These are phyloP conservation scores for Chromoteleia sp. DNA, from an alignment of 2,888 invertebrate species.

Conservation along the genomic window DNA sequence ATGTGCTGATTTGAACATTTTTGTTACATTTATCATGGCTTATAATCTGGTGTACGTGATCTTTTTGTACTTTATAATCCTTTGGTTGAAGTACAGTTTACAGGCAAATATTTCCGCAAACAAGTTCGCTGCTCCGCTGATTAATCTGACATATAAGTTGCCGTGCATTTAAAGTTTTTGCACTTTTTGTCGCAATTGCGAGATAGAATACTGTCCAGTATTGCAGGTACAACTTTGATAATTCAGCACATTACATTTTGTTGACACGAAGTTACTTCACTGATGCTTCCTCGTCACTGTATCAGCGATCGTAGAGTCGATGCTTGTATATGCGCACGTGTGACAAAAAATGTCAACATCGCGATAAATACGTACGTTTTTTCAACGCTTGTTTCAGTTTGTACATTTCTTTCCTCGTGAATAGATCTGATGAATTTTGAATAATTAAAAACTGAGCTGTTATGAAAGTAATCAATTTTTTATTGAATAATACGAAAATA, in stretches of 20 bases:
- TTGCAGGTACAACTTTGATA: slow-evolving; percentile 46
- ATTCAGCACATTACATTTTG: slow-evolving; percentile 46
- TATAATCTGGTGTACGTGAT: slow-evolving; percentile 17
- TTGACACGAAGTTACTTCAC: slow-evolving; percentile 27
- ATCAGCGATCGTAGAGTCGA: slow-evolving; percentile 17
- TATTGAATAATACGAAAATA: no score
- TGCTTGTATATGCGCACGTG: slow-evolving; percentile 4
- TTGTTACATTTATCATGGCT: neutral
- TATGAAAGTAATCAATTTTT: no score
- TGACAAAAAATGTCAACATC: slow-evolving; percentile 37
- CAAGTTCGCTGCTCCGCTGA: slow-evolving; percentile 20
- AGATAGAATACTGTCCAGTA: slow-evolving; percentile 10
- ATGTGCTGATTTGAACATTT: neutral
- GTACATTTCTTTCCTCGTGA: no score
- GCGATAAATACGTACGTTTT: slow-evolving; percentile 18
- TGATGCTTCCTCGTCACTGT: slow-evolving; percentile 31
- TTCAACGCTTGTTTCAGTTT: neutral
- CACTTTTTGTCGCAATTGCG: slow-evolving; percentile 35
- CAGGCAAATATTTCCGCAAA: slow-evolving; percentile 46
- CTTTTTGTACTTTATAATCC: slow-evolving; percentile 17
- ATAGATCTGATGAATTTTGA: no score
- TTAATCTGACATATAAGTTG: slow-evolving; percentile 43
- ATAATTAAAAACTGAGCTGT: no score
- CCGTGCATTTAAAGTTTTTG: slow-evolving; percentile 37
- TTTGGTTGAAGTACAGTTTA: slow-evolving; percentile 13